These are phyloP conservation scores for Gadus macrocephalus DNA, from an alignment of 2,113 vertebrate species.

Conservation along the genomic window DNA sequence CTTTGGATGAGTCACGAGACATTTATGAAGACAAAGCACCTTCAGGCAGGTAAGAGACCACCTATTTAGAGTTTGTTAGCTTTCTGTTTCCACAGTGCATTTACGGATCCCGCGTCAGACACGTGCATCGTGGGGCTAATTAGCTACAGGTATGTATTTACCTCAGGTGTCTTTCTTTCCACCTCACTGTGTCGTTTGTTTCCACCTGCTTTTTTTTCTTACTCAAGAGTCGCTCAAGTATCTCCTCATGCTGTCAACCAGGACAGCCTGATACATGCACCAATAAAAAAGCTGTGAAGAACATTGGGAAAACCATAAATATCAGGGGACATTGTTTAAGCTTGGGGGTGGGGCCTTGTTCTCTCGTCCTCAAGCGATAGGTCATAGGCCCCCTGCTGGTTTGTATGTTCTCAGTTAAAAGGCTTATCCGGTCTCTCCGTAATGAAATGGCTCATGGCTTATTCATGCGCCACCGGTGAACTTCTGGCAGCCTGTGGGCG, in stretches of 20 bases:
- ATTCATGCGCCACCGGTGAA: constrained; percentile 18
- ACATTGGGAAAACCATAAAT: too few relatives aligned
- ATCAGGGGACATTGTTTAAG: too few relatives aligned
- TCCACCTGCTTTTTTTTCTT: neutral
- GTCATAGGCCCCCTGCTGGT: neutral
- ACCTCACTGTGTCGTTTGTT: neutral
- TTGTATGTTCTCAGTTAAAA: constrained; percentile 5
- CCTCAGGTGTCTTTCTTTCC: neutral
- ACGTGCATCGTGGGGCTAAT: neutral
- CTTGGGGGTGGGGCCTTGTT: too few relatives aligned
- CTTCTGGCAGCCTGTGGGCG: constrained; percentile 19
- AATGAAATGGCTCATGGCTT: constrained; percentile 7
- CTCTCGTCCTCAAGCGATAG: too few relatives aligned
- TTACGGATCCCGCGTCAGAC: neutral
- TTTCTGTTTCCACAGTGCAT: constrained; percentile 9
- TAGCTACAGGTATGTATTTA: constrained; percentile 3
- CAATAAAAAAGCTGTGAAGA: too few relatives aligned
- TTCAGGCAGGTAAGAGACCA: constrained; percentile 10
- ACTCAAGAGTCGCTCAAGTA: neutral
- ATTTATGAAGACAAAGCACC: neutral
- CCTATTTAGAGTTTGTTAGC: constrained; percentile 16
- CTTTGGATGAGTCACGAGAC: constrained; percentile 1
- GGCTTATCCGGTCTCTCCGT: neutral
- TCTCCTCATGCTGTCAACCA: too few relatives aligned
- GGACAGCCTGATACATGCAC: too few relatives aligned